Evolutionary conservation across 2,888 invertebrate genomes (phyloP), one percentile per base, ranked within the genome.

Genomic region (Idaea aversata): DNA sequence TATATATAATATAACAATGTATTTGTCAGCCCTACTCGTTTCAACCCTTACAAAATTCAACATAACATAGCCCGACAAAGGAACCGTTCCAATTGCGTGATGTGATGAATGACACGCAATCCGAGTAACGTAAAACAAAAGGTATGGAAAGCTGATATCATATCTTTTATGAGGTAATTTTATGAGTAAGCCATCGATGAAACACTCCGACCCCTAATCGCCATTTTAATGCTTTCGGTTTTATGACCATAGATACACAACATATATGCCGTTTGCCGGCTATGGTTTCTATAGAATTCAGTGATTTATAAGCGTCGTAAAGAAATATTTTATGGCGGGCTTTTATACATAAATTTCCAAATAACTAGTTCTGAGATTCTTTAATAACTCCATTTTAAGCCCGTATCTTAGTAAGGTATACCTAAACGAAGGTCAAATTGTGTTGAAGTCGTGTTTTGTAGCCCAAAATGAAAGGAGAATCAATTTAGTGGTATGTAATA

Each of bases 171-270:
- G 73, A 58, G 65, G 63, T 72, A 57, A 67, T 80, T 80, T 79
- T 80, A 78, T 75, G 78, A 78, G 72, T 77, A 71, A 73, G 70
- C 65, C 74, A 66, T 79, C 81, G 80, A 84, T 77, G 78, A 81
- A 75, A 81, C 78, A 82, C 77, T 79, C 78, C 81, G 77, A 78
- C 75, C 81, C 77, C 74, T 80, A 79, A 84, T 81, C 78, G 77
- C 76, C 72, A 78, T 84, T 84, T 83, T 82, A 82, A 81, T 80
- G 81, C 73, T 78, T 76, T 82, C 77, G 77, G 78, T 83, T 85
- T 84, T 83, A 84, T 82, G 79, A 75, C 71, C 78, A 73, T 72
- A 74, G 72, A 73, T 79, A 76, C 77, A 81, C 47, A 47, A 13
- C 7, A 47, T 47, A 47, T 47, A 47, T 47, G 47, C 47, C 47